phyloP scores from a whole-genome alignment of 2,888 invertebrate species.

The Platycheirus albimanus region DNA sequence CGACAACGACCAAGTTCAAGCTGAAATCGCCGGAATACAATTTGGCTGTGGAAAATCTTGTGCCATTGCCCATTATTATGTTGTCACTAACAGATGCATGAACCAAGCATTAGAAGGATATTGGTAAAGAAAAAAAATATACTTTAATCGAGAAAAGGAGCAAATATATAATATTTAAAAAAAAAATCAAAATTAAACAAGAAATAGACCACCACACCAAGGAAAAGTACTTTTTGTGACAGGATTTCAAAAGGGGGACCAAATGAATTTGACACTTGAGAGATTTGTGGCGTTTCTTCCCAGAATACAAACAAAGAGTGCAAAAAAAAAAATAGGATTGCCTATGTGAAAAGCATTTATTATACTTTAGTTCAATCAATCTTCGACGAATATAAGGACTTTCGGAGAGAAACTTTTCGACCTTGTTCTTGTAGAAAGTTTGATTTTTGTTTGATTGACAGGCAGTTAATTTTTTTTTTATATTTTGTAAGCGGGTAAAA shows the following conservation, averaged over 20 bases:
- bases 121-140: not conserved
- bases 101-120: conserved; percentile 22
- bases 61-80: conserved; percentile 63
- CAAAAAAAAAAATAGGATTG: not conserved
- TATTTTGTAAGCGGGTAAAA: not conserved
- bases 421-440: conserved; percentile 4
- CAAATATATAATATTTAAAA: not conserved
- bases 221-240: conserved; percentile 30
- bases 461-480: not conserved
- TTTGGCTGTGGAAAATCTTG: conserved; percentile 66
- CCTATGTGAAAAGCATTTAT: not conserved
- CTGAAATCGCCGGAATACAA: conserved; percentile 58
- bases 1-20: conserved; percentile 21
- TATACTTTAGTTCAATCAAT: conserved; percentile 20
- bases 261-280: conserved; percentile 66
- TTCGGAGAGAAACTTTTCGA: conserved; percentile 1
- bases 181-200: conserved; percentile 13
- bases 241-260: conserved; percentile 7
- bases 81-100: conserved; percentile 70
- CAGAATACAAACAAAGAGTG: not conserved
- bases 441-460: not conserved
- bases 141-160: conserved; percentile 52
- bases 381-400: conserved; percentile 11
- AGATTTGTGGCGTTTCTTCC: conserved; percentile 48
- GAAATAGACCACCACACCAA: conserved; percentile 25